Conservation (phyloP, 2,888 invertebrate species). For the Dysmachus trigonus region DNA sequence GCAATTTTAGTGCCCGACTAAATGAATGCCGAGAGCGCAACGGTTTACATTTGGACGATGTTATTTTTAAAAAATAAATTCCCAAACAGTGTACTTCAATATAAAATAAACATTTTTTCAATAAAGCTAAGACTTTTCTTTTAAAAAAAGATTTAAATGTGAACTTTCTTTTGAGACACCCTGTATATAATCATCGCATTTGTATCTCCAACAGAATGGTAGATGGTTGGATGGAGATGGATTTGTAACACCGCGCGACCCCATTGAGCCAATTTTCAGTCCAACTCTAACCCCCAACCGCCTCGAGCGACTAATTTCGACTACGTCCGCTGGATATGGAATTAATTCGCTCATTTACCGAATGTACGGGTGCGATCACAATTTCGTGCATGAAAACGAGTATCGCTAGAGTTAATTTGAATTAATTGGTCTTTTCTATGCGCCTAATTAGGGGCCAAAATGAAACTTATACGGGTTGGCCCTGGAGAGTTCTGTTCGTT, state of each 20-base stretch:
- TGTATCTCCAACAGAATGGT: background rate
- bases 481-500: background rate
- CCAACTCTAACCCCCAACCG: background rate
- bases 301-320: background rate
- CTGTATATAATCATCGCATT: background rate
- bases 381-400: background rate
- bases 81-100: too few relatives aligned
- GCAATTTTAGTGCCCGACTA: too few relatives aligned
- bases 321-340: background rate
- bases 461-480: background rate
- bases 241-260: background rate
- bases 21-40: too few relatives aligned
- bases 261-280: background rate
- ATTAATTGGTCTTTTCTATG: slow-evolving; percentile 14
- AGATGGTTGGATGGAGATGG: background rate
- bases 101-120: too few relatives aligned
- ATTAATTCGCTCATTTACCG: background rate
- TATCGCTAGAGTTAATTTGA: background rate
- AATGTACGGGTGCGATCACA: background rate
- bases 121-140: too few relatives aligned
- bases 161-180: too few relatives aligned
- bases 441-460: background rate
- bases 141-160: too few relatives aligned
- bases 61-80: too few relatives aligned
- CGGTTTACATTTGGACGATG: too few relatives aligned